Evolutionary conservation across 2,113 vertebrate species (phyloP), one percentile per base, ranked within the genome.

Genomic region (Sinosuthora webbiana): DNA sequence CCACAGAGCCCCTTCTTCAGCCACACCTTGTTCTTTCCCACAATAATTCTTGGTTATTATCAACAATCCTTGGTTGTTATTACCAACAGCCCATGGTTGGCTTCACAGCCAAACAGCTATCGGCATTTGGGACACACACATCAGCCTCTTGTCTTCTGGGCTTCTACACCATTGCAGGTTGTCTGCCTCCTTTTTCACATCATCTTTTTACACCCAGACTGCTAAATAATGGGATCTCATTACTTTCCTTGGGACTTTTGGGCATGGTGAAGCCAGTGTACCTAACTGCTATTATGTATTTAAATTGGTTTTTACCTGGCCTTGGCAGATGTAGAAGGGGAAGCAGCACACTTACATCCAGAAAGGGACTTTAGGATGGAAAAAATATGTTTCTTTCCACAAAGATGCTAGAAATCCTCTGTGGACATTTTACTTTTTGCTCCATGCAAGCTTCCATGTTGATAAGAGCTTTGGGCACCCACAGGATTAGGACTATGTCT

Each of bases 51-150:
- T 49, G 59, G 27, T 81, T 65, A 14, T 57, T 73, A 50, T 44
- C 68, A 44, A 10, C 33, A 37, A 4, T 59, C 19, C 33, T 67
- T 59, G 37, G 9, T 33, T 59, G 44, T 67, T 74, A 25, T 21
- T 74, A 60, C 39, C 37, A 45, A 21, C 37, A 59, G 16, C 28
- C 39, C 45, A 10, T 45, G 33, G 28, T 8, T 67, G 45, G 27
- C 52, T 74, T 50, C 33, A 21, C 45, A 45, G 13, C 42, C 44
- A 33, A 35, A 31, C 27, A 20, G 31, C 33, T 52, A 3, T n/a
- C 0, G 0, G 13, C 17, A 24, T 53, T 39, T 52, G 77, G n/a
- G 30, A 45, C 28, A 5, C 21, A 15, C 35, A 65, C 60, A 67
- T 39, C 45, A 39, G 37, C 37, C 37, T 65, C 28, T 42, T 73